Evolutionary conservation across 1,140 invertebrate species (phyloP), one percentile per base, ranked within the genome.

Genomic region (Musca vetustissima): DNA sequence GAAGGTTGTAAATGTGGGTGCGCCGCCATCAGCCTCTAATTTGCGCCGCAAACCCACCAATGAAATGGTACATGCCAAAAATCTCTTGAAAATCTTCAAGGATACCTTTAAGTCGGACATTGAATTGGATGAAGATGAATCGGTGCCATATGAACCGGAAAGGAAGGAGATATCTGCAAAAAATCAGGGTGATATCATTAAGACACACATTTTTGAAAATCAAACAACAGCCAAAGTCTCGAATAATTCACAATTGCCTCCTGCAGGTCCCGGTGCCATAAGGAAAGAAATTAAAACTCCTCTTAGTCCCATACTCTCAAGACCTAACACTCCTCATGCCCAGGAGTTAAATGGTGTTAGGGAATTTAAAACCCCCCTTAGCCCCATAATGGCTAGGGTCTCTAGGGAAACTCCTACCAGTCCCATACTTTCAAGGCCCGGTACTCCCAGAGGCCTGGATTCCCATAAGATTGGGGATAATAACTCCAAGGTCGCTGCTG

Each of bases 11-110:
- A n/a, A n/a, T n/a, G 36, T 66, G 57, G 66, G 53, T 3, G 49
- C 24, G 48, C 36, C 47, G 9, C 15, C 74, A 43, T 50, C n/a
- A n/a, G n/a, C n/a, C n/a, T n/a, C 25, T 69, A 80, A 75, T 76
- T 78, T 80, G 72, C 75, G 75, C 73, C 76, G 78, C 74, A 80
- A 78, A 71, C 78, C 78, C 66, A 80, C 78, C 49, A 80, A 80
- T 68, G 79, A 80, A 74, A 80, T 80, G 78, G 75, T 80, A 9
- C 79, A 80, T 71, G 73, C 74, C 61, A 77, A 77, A 50, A 80
- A 80, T 67, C 66, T 80, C 61, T 69, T 80, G 15, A 77, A 77
- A 76, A 80, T 80, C 72, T 80, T 80, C 53, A 80, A 80, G 70
- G 76, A 80, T 9, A 80, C 78, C 59, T 80, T 80, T 71, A 75